These are phyloP conservation scores for Amphiduros pacificus DNA, from an alignment of 2,888 invertebrate species.

Conservation along the genomic window DNA sequence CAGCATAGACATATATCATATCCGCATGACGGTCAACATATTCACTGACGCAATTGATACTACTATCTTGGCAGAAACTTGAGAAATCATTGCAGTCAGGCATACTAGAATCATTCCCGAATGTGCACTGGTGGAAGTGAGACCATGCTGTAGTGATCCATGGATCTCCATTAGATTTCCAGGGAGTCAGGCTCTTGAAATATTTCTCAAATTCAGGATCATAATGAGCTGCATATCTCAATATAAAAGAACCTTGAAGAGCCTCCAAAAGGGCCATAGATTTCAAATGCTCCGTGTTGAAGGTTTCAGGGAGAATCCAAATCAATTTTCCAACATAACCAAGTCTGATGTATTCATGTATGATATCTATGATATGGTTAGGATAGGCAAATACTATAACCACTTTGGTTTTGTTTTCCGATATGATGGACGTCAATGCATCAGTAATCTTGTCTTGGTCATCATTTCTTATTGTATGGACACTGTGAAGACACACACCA, in stretches of 20 bases:
- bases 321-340: background rate
- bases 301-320: background rate
- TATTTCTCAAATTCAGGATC: background rate
- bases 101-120: background rate
- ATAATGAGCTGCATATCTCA: background rate
- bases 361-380: background rate
- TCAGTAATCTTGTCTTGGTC: too few relatives aligned
- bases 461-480: too few relatives aligned
- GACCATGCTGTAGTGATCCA: background rate
- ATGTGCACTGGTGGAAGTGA: background rate
- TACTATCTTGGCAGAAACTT: background rate
- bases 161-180: background rate
- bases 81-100: background rate
- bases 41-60: too few relatives aligned
- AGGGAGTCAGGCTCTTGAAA: background rate
- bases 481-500: constrained; percentile 1
- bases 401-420: background rate
- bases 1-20: background rate
- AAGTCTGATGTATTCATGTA: background rate
- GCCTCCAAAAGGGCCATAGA: background rate
- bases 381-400: background rate
- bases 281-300: background rate
- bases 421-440: too few relatives aligned
- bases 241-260: background rate
- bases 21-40: background rate